Base-by-base conservation (phyloP, 2,888 invertebrate genomes). In the Coenonympha glycerion region DNA sequence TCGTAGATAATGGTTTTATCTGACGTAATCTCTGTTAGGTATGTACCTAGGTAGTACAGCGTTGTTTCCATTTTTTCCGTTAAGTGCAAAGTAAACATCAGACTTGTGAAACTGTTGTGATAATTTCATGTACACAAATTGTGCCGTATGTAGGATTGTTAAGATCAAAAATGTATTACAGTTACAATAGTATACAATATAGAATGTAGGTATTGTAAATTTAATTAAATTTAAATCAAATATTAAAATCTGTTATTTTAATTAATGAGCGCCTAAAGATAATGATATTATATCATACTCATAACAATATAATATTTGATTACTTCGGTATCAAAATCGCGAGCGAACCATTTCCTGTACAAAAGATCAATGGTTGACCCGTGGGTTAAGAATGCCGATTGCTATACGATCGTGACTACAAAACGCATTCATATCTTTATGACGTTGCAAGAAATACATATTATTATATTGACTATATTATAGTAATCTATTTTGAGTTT, bases 11-110 rank as follows among this genome's bases (percentile, higher is more conserved):
- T 30, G 13, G 28, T 33, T 31, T 50, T 53, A 55, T 53, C 49
- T 47, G 53, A 55, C 47, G 36, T 49, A 42, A 49, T 52, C 49
- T 46, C 8, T n/a, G n/a, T n/a, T n/a, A n/a, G n/a, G n/a, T n/a
- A n/a, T n/a, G n/a, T n/a, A n/a, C n/a, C n/a, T n/a, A n/a, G n/a
- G n/a, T n/a, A n/a, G n/a, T n/a, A n/a, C n/a, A n/a, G 19, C 11
- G 30, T 11, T 19, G 19, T 31, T 22, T 33, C 18, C 15, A 26
- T 31, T 47, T 36, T 39, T 30, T 8, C 28, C 36, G 3, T 15
- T 6, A 11, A 37, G 19, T 37, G 28, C 15, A 19, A 21, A 37
- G 9, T 26, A 47, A 47, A 39, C 37, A 39, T 44, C 15, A 15
- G n/a, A 31, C 13, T 19, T 31, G 31, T 22, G 44, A 21, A 31